phyloP scores from a whole-genome alignment of 2,888 invertebrate species.

The Ditula angustiorana region DNA sequence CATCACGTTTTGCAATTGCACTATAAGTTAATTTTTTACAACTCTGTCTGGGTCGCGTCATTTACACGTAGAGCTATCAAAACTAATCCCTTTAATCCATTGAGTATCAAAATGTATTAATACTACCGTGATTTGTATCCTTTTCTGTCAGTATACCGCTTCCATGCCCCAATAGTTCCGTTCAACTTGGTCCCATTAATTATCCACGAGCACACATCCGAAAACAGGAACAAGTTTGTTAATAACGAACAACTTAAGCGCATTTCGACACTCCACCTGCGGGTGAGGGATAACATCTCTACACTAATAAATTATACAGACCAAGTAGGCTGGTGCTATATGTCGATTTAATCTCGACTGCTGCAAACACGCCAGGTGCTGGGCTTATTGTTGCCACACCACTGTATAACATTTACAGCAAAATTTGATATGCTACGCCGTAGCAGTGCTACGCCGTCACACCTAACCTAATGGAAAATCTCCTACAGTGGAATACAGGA shows the following conservation, averaged over 20 bases:
- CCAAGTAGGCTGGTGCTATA: slow-evolving; percentile 10
- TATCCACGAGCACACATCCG: slow-evolving; percentile 54
- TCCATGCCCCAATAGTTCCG: slow-evolving; percentile 53
- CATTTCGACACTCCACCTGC: slow-evolving; percentile 43
- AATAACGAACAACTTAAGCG: slow-evolving; percentile 51
- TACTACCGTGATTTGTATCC: slow-evolving; percentile 9
- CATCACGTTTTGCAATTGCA: too few species aligned
- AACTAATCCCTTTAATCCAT: not conserved
- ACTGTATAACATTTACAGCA: slow-evolving; percentile 13
- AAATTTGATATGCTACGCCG: slow-evolving; percentile 26
- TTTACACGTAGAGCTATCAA: too few species aligned
- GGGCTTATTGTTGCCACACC: slow-evolving; percentile 6
- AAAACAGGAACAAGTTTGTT: slow-evolving; percentile 60
- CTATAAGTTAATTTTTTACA: too few species aligned
- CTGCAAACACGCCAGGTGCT: slow-evolving; percentile 15
- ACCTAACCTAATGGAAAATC: not conserved
- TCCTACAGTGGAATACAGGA: not conserved
- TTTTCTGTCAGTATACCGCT: slow-evolving; percentile 15
- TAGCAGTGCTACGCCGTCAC: slow-evolving; percentile 8
- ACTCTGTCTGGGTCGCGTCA: too few species aligned
- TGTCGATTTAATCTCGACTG: slow-evolving; percentile 3
- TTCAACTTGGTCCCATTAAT: slow-evolving; percentile 60
- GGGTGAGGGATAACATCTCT: slow-evolving; percentile 31
- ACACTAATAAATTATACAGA: slow-evolving; percentile 30
- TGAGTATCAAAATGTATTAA: slow-evolving; percentile 2